A percentile compares a stretch with the other conserved stretches of the same genome.
Evolutionary conservation across 2,797 vertebrate genomes (phyloP).

Genomic region (Channa striata): DNA sequence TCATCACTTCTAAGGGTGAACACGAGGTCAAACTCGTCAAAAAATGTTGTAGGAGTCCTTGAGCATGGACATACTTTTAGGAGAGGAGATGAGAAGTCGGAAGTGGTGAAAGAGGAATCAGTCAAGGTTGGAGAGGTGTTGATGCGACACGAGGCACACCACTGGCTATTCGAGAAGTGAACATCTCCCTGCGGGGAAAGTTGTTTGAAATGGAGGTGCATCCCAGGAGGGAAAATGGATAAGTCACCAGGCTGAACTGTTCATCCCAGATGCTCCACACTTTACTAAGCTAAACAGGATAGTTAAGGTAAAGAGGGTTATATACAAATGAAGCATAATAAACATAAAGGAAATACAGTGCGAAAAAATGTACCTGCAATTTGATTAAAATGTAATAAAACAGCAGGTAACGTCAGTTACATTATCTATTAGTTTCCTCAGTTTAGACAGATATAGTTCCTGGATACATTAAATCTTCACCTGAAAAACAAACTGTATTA

Average conservation of each 20-base stretch:
- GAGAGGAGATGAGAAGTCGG: slow-evolving; percentile 14
- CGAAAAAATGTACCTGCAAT: neutral
- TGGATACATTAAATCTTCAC: neutral
- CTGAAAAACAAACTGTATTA: no score
- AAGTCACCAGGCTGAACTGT: neutral
- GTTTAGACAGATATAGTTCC: neutral
- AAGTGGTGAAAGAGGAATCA: slow-evolving; percentile 27
- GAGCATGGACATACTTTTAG: slow-evolving; percentile 12
- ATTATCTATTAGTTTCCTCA: neutral
- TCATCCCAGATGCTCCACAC: neutral
- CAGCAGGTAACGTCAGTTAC: neutral
- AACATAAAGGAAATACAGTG: neutral
- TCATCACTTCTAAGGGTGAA: slow-evolving; percentile 18
- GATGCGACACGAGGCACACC: slow-evolving; percentile 7
- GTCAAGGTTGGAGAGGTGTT: slow-evolving; percentile 35
- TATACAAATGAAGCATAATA: neutral
- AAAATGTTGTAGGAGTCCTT: slow-evolving; percentile 23
- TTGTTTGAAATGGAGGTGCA: slow-evolving; percentile 17
- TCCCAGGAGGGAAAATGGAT: slow-evolving; percentile 1
- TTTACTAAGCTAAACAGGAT: slow-evolving; percentile 21
- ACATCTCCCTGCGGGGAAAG: neutral
- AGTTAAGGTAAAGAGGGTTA: neutral
- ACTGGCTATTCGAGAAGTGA: slow-evolving; percentile 33
- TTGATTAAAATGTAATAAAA: slow-evolving; percentile 8
- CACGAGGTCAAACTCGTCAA: slow-evolving; percentile 26